Base-by-base conservation (phyloP, 2,888 invertebrate species). In the Invenusta paracnida region DNA sequence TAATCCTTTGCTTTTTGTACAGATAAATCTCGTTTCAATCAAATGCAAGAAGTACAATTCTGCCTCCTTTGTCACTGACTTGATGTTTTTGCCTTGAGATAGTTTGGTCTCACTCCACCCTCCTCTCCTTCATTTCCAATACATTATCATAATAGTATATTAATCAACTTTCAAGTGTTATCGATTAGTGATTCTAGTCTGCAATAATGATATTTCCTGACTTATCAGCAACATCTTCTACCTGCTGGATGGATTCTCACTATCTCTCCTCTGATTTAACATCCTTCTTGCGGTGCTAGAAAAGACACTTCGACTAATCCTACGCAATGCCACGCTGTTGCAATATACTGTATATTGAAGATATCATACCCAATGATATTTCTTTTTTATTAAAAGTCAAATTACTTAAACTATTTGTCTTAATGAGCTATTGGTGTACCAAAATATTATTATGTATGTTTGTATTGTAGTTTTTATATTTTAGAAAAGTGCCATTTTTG, bases 41-140 rank as follows among this genome's bases (percentile, higher is more conserved):
- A 73, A 73, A 73, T 73, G 73, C 73, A 23, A 73, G 73, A 73
- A 73, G 73, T 73, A 73, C 23, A 73, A 73, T 73, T 73, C 73
- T 73, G 73, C 73, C 73, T 73, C 11, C 73, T 73, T 73, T 73
- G 23, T n/a, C 5, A n/a, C 23, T 73, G 27, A 23, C n/a, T n/a
- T n/a, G n/a, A 73, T 73, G 23, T 13, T 48, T 48, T 48, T 48
- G 48, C 48, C 48, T 48, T 11, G 48, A 48, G 17, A 48, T 5
- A 11, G 17, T 48, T 48, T n/a, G n/a, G n/a, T n/a, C n/a, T n/a
- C n/a, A n/a, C n/a, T n/a, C n/a, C n/a, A n/a, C n/a, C n/a, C n/a
- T n/a, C n/a, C n/a, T n/a, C n/a, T n/a, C n/a, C n/a, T n/a, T n/a
- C n/a, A n/a, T n/a, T n/a, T n/a, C n/a, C n/a, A n/a, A n/a, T n/a